Percentiles rank a stretch among this genome's conserved stretches.
These are phyloP conservation scores for Petrocephalus zakoni DNA, from an alignment of 2,113 vertebrate species.

Conservation along the genomic window DNA sequence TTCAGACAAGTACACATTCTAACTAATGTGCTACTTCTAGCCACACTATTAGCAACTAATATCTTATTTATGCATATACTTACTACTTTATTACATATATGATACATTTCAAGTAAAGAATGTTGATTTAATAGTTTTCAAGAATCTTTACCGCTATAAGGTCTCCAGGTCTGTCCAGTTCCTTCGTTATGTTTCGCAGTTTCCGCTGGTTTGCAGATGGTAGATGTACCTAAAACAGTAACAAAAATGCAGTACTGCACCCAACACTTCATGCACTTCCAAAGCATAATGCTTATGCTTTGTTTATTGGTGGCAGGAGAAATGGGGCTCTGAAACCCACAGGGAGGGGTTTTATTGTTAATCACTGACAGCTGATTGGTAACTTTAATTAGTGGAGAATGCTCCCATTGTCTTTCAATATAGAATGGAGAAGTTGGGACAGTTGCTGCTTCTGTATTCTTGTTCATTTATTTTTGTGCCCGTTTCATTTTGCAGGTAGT, in stretches of 20 bases:
- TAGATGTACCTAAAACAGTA: not conserved
- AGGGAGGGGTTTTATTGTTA: not conserved
- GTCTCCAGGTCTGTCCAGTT: not conserved
- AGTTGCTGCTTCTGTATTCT: not conserved
- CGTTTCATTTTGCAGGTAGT: not conserved
- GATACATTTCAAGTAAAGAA: not conserved
- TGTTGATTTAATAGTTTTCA: not conserved
- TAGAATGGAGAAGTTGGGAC: not conserved
- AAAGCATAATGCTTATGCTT: not conserved
- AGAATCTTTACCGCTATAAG: not conserved
- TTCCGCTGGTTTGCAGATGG: not conserved
- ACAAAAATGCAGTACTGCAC: not conserved
- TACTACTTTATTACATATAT: not conserved
- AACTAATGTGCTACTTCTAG: not conserved
- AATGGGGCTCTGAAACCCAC: not conserved
- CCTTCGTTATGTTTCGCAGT: not conserved
- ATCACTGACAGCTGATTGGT: not conserved
- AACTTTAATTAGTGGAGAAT: not conserved
- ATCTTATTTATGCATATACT: not conserved
- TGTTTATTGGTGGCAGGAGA: not conserved
- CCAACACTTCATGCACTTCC: not conserved
- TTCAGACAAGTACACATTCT: not conserved
- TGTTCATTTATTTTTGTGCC: not conserved
- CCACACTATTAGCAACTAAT: not conserved
- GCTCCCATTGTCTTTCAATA: not conserved